phyloP scores from a whole-genome alignment of 2,113 vertebrate genomes.

The Gallinago jamesoni region DNA sequence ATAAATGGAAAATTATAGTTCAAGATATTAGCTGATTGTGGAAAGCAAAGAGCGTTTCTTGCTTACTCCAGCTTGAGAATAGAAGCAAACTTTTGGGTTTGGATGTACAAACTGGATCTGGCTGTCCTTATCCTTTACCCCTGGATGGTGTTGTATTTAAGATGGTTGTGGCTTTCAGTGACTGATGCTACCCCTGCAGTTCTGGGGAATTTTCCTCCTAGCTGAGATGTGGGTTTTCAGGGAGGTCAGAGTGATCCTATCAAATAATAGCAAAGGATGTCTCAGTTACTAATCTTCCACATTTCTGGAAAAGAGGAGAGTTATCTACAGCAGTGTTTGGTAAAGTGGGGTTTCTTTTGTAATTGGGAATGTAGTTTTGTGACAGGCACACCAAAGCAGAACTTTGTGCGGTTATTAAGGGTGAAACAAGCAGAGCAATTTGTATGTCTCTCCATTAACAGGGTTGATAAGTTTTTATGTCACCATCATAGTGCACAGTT shows the following conservation, averaged over 20 bases:
- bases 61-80: background rate
- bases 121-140: background rate
- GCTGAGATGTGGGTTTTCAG: background rate
- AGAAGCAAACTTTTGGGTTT: background rate
- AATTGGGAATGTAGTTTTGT: background rate
- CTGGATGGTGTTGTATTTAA: background rate
- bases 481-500: background rate
- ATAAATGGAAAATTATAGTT: background rate
- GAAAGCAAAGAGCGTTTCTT: background rate
- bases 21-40: background rate
- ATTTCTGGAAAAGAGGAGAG: background rate
- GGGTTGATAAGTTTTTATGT: background rate
- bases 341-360: background rate
- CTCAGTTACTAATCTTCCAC: background rate
- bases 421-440: background rate
- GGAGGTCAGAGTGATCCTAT: background rate
- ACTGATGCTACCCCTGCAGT: background rate
- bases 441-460: background rate
- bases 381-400: background rate
- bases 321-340: background rate
- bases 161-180: background rate
- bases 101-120: background rate
- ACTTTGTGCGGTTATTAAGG: background rate
- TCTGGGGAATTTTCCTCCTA: background rate
- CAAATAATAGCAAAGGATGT: background rate